Conservation (phyloP, 1,140 invertebrate species). For the Acromyrmex heyeri region DNA sequence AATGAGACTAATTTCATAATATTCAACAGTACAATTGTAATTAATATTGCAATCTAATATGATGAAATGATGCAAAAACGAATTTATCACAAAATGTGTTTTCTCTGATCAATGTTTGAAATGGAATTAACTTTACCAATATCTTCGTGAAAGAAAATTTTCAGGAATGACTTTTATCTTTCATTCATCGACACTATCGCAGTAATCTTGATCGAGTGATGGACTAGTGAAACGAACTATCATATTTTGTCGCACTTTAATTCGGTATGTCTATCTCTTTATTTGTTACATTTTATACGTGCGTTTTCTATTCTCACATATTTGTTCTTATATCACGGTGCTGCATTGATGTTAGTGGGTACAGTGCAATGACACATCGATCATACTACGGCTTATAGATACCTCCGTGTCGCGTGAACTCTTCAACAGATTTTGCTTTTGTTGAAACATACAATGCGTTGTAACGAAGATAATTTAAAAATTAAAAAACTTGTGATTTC, state of each 20-base stretch:
- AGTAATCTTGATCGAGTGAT: background rate
- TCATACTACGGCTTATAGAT: constrained; percentile 32
- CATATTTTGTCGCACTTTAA: background rate
- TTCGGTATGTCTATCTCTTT: background rate
- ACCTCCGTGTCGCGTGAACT: constrained; percentile 4
- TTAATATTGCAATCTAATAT: background rate
- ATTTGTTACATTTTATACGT: background rate
- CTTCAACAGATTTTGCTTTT: constrained; percentile 2
- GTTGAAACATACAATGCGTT: background rate
- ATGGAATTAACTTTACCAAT: constrained; percentile 20
- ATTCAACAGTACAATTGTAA: background rate
- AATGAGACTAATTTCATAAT: background rate
- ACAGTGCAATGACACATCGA: constrained; percentile 75
- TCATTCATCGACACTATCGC: constrained; percentile 22
- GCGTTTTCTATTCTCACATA: constrained; percentile 43
- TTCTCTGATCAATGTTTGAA: background rate
- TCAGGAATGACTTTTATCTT: constrained; percentile 5
- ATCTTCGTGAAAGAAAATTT: constrained; percentile 24
- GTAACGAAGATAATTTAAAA: background rate
- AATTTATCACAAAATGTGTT: background rate
- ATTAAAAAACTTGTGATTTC: background rate
- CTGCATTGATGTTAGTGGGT: constrained; percentile 63
- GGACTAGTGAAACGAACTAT: constrained; percentile 1
- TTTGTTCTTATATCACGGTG: constrained; percentile 17
- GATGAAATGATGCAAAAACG: background rate